Base-by-base conservation (phyloP, 2,888 invertebrate species). In the Heteromurus nitidus region DNA sequence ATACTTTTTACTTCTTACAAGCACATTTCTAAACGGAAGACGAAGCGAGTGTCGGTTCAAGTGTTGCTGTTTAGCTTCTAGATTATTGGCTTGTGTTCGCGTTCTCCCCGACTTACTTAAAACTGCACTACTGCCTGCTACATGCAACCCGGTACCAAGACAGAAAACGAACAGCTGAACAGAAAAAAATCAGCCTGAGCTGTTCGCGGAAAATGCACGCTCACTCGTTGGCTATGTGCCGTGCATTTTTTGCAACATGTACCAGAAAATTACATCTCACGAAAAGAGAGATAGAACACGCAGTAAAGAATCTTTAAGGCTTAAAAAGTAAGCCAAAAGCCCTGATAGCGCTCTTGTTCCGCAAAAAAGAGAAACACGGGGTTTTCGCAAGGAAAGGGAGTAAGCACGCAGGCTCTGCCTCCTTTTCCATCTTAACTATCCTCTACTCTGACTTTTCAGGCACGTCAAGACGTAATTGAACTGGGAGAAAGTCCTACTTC, bases 391-490 rank as follows among this genome's bases (percentile, higher is more conserved):
- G n/a, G n/a, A n/a, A n/a, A n/a, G n/a, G n/a, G n/a, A n/a, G n/a
- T n/a, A n/a, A n/a, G n/a, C n/a, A n/a, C n/a, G n/a, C 53, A 53
- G 9, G 2, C 53, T 53, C 9, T 50, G 3, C 50, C 18, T 5
- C 3, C 50, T 50, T n/a, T n/a, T n/a, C 18, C 50, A 18, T n/a
- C n/a, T 50, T 9, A 3, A 20, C 53, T 53, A 2, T 13, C 65
- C 47, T n/a, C 7, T 16, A 18, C 62, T 26, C 42, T 65, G 28
- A 18, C 65, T 42, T 65, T 18, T 26, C 65, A 44, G 47, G 36
- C 36, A 36, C 64, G 30, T 30, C 42, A 65, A 65, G 26, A 30
- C 65, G 44, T 53, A 53, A 53, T 53, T 53, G 53, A 53, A 53
- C 53, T 53, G 53, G 53, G 20, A 22, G 20, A 53, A 18, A 53